Conservation (phyloP, 2,113 vertebrate genomes). For the Anseranas semipalmata region DNA sequence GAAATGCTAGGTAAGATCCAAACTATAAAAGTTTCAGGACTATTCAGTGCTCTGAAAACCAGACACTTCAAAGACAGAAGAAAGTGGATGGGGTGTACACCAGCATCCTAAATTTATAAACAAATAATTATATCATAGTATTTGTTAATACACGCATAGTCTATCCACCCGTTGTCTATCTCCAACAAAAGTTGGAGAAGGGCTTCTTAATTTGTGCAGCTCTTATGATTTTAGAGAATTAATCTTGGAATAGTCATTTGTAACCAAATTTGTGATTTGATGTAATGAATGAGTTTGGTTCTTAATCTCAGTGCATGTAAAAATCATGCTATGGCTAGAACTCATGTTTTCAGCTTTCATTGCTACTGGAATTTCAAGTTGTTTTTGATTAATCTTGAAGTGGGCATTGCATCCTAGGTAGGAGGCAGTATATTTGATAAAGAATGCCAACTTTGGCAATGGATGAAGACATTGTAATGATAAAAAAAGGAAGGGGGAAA, state of each 20-base stretch:
- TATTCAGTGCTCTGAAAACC: background rate
- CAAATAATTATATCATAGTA: background rate
- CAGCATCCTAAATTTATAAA: background rate
- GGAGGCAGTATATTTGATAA: background rate
- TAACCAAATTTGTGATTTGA: background rate
- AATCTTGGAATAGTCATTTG: background rate
- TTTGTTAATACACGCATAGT: background rate
- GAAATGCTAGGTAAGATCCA: background rate
- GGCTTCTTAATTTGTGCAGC: background rate
- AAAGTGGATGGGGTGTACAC: background rate
- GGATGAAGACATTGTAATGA: conserved; percentile 3
- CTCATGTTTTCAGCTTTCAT: background rate
- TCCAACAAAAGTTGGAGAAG: background rate
- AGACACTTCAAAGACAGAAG: background rate
- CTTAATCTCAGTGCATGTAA: background rate
- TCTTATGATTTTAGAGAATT: background rate
- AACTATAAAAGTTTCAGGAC: background rate
- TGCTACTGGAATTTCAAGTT: background rate
- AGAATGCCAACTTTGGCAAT: background rate
- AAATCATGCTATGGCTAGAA: background rate
- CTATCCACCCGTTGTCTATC: background rate
- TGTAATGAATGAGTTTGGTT: background rate
- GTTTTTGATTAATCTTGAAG: conserved; percentile 17
- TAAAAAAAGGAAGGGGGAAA: background rate
- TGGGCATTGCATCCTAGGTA: background rate